Percentiles rank a stretch among this genome's conserved stretches.
These are phyloP conservation scores for Leucania comma DNA, from an alignment of 2,888 invertebrate species.

Conservation along the genomic window DNA sequence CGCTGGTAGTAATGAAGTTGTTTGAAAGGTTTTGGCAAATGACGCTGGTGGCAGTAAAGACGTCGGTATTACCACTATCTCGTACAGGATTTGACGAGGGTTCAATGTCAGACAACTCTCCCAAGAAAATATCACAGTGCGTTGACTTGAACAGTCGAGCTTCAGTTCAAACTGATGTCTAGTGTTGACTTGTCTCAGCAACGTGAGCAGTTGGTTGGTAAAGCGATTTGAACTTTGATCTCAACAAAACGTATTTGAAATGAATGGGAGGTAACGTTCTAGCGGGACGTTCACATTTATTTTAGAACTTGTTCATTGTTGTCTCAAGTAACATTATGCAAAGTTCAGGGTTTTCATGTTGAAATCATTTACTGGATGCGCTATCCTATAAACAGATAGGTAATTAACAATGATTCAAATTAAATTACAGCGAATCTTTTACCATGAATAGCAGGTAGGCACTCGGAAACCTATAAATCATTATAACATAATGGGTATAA, in stretches of 20 bases:
- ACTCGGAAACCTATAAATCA: background rate
- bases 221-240: conserved; percentile 71
- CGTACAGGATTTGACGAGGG: conserved; percentile 73
- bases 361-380: conserved; percentile 8
- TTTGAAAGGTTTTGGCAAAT: conserved; percentile 68
- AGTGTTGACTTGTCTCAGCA: conserved; percentile 62
- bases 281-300: conserved; percentile 56
- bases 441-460: background rate
- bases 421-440: background rate
- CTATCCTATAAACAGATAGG: background rate
- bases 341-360: conserved; percentile 16
- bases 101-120: conserved; percentile 68
- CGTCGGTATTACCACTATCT: conserved; percentile 77
- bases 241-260: conserved; percentile 61
- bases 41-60: conserved; percentile 78
- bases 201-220: conserved; percentile 53
- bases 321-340: conserved; percentile 19
- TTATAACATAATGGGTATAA: background rate
- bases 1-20: conserved; percentile 59
- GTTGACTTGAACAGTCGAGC: conserved; percentile 71
- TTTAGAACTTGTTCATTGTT: conserved; percentile 33
- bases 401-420: background rate
- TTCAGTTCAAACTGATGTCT: conserved; percentile 46
- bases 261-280: conserved; percentile 59
- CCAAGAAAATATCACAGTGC: conserved; percentile 70